These are phyloP conservation scores for Bos javanicus DNA, from an alignment of 2,113 vertebrate species.

Conservation along the genomic window DNA sequence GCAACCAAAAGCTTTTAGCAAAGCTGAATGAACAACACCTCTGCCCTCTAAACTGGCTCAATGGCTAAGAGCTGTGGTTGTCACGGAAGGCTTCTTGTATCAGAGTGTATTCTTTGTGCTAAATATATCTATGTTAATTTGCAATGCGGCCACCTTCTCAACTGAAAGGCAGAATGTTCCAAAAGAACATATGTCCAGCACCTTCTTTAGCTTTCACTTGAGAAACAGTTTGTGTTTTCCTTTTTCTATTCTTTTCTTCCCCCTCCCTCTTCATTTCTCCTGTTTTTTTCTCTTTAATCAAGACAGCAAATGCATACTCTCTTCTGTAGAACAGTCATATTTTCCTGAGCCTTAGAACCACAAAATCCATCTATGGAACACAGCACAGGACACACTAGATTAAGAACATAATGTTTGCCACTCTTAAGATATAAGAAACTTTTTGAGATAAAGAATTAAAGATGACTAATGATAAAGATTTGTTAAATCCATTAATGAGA, in stretches of 20 bases:
- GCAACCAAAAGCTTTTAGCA: neutral
- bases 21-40: neutral
- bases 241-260: neutral
- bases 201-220: conserved; percentile 33
- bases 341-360: neutral
- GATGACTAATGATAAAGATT: neutral
- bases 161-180: conserved; percentile 35
- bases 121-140: conserved; percentile 33
- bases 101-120: neutral
- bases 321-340: neutral
- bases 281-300: neutral
- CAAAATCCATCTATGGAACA: neutral
- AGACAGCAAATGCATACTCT: neutral
- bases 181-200: conserved; percentile 49
- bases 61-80: neutral
- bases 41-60: neutral
- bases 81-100: neutral
- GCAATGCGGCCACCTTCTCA: conserved; percentile 44
- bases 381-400: neutral
- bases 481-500: neutral
- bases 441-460: neutral
- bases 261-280: neutral
- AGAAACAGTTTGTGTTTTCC: conserved; percentile 19
- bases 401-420: neutral
- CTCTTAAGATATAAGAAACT: neutral